Percentiles rank a stretch among this genome's conserved stretches.
Conservation (phyloP, 2,888 invertebrate genomes). For the Orthosia gothica region DNA sequence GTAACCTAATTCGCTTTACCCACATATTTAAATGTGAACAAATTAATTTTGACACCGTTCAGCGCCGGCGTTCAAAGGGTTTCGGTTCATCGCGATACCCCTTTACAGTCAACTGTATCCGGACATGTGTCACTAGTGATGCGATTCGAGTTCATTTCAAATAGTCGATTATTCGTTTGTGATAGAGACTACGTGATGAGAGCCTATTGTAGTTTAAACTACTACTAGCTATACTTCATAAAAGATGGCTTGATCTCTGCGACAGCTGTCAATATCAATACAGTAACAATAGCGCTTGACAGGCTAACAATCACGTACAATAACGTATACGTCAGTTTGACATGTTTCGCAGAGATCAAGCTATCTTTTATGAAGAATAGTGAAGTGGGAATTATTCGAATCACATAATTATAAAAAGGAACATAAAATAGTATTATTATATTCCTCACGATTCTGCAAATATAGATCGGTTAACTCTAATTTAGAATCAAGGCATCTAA, state of each 20-base stretch:
- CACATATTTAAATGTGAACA: conserved; percentile 60
- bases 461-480: conserved; percentile 1
- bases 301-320: too few species aligned
- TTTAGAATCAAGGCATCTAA: background rate
- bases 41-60: conserved; percentile 65
- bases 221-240: too few species aligned
- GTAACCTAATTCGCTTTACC: conserved; percentile 46
- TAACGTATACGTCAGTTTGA: too few species aligned
- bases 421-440: background rate
- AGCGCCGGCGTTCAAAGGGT: conserved; percentile 52
- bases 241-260: too few species aligned
- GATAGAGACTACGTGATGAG: background rate
- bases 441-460: background rate
- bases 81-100: conserved; percentile 55
- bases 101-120: conserved; percentile 48
- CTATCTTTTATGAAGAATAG: too few species aligned
- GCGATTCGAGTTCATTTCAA: conserved; percentile 19
- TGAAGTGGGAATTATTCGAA: background rate
- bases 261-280: too few species aligned
- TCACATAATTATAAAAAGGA: background rate
- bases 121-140: conserved; percentile 43
- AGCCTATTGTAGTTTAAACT: too few species aligned
- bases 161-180: conserved; percentile 28
- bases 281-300: too few species aligned
- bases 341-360: too few species aligned